Evolutionary conservation across 2,888 invertebrate species (phyloP).

Genomic region (Agrotis puta): DNA sequence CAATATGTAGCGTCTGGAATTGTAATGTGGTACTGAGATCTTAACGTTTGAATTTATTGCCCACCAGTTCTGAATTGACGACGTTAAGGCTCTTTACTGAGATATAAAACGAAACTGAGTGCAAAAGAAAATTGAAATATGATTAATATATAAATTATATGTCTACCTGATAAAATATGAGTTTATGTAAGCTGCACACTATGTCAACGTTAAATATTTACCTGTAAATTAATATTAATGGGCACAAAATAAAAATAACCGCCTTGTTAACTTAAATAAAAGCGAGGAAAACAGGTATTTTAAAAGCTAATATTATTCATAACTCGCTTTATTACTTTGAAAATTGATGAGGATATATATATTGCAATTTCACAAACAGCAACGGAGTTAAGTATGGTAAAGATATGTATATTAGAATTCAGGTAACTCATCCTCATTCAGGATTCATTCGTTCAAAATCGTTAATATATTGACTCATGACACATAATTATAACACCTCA

Average conservation of each 20-base stretch:
- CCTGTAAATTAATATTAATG: slow-evolving; percentile 32
- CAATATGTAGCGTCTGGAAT: slow-evolving; percentile 74
- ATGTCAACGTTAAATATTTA: slow-evolving; percentile 49
- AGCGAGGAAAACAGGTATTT: slow-evolving; percentile 23
- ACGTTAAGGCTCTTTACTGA: slow-evolving; percentile 48
- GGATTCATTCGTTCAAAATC: too few relatives aligned
- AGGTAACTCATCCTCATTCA: too few relatives aligned
- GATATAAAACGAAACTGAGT: slow-evolving; percentile 51
- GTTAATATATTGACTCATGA: too few relatives aligned
- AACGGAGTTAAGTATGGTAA: too few relatives aligned
- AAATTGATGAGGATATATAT: slow-evolving; percentile 6
- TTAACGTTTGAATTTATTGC: slow-evolving; percentile 72
- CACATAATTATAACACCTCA: too few relatives aligned
- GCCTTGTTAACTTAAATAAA: slow-evolving; percentile 38
- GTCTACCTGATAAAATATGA: slow-evolving; percentile 32
- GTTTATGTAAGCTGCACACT: slow-evolving; percentile 46
- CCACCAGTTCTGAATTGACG: slow-evolving; percentile 62
- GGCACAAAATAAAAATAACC: slow-evolving; percentile 37
- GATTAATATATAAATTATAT: slow-evolving; percentile 52
- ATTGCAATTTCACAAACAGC: slow-evolving; percentile 1
- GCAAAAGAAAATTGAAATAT: slow-evolving; percentile 59
- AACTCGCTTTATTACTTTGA: slow-evolving; percentile 7
- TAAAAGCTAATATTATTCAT: slow-evolving; percentile 33
- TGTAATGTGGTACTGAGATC: slow-evolving; percentile 77
- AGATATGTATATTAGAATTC: too few relatives aligned